phyloP scores from a whole-genome alignment of 2,888 invertebrate genomes.

The Cheilosia vulpina region DNA sequence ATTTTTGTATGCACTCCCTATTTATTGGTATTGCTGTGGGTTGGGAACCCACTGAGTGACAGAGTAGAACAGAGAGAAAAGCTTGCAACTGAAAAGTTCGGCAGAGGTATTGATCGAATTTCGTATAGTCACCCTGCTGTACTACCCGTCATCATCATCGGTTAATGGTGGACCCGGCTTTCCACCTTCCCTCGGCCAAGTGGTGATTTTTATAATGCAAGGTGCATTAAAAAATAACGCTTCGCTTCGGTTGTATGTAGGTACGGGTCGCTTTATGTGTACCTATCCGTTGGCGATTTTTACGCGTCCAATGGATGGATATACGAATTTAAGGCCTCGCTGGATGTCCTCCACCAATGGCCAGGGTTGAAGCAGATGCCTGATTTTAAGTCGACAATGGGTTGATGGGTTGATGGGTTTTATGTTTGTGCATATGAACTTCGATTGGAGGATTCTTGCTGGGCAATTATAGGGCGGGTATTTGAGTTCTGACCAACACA shows the following conservation, averaged over 20 bases:
- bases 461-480: conserved; percentile 62
- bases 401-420: conserved; percentile 34
- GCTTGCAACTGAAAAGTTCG: conserved; percentile 63
- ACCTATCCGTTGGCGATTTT: conserved; percentile 35
- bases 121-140: conserved; percentile 17
- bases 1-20: conserved; percentile 44
- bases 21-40: conserved; percentile 45
- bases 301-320: conserved; percentile 42
- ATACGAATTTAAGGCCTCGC: conserved; percentile 23
- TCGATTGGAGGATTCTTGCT: conserved; percentile 31
- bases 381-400: conserved; percentile 68
- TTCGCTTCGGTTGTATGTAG: conserved; percentile 49
- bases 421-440: conserved; percentile 3
- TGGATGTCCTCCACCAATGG: conserved; percentile 56
- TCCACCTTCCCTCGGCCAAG: background rate
- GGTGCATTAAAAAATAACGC: conserved; percentile 74
- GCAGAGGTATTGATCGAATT: conserved; percentile 68
- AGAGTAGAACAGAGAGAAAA: conserved; percentile 42
- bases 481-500: conserved; percentile 26
- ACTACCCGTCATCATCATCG: conserved; percentile 37
- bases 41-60: conserved; percentile 15
- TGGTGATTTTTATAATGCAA: conserved; percentile 64
- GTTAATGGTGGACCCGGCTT: conserved; percentile 62
- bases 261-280: conserved; percentile 16
- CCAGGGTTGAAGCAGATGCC: conserved; percentile 60